Base-by-base conservation (phyloP, 2,113 vertebrate genomes). In the Proterorhinus semilunaris region DNA sequence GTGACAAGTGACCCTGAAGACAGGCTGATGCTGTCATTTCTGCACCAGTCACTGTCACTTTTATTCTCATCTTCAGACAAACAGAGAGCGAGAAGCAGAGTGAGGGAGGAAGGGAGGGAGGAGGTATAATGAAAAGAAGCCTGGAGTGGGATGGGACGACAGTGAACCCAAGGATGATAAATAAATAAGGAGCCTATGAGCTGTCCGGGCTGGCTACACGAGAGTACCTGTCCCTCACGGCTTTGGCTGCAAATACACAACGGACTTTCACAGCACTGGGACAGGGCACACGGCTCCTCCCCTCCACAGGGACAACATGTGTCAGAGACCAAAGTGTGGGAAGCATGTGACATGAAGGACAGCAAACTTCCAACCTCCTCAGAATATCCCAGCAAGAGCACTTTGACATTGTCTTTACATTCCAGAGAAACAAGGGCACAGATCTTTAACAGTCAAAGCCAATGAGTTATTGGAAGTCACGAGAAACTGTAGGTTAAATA, bases 141-240 rank as follows among this genome's bases (percentile, higher is more conserved):
- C 83, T 82, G 63, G 66, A 80, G 85, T 10, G 87, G 78, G 69
- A 74, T 9, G 62, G 51, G 59, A 69, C 51, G 69, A 70, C 75
- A 75, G 46, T 64, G 10, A 57, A 72, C 72, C 36, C 27, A 65
- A n/a, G 71, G 78, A 55, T 75, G 78, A 86, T 91, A 84, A 91
- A 92, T 91, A 92, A 91, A 91, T 89, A 76, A 92, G 78, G 84
- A 89, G 86, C 78, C 72, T 74, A 69, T 27, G 62, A 68, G 68
- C 46, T 78, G 76, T 89, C 88, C 93, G 93, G 92, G 93, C 90
- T 55, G 81, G 77, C 76, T 87, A 88, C 90, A 91, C 92, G 6
- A 50, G 5, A 91, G 89, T 83, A 89, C 86, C 89, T 90, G 91
- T 92, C 92, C 88, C 93, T 92, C 84, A 92, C 93, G 91, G 93